A percentile compares a stretch with the other conserved stretches of the same genome.
These are phyloP conservation scores for Potamarius usumacintae DNA, from an alignment of 2,113 vertebrate genomes.

Conservation along the genomic window DNA sequence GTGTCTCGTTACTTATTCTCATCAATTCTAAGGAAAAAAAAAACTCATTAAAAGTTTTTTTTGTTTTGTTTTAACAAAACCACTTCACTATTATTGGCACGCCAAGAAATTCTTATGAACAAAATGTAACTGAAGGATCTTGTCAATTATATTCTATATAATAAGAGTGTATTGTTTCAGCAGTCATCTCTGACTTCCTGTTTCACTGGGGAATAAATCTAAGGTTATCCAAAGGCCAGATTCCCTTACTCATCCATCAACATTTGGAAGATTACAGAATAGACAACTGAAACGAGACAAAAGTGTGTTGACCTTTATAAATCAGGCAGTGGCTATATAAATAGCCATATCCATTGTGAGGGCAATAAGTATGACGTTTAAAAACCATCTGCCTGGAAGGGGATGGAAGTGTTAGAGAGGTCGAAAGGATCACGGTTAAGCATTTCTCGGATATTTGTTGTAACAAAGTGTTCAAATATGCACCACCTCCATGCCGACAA, in stretches of 20 bases:
- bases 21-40: neutral
- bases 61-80: neutral
- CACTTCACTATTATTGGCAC: neutral
- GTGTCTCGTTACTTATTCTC: neutral
- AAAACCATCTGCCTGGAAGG: neutral
- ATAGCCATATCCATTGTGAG: neutral
- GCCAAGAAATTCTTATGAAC: neutral
- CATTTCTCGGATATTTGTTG: neutral
- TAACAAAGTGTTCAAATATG: neutral
- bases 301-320: constrained; percentile 11
- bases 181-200: neutral
- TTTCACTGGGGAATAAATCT: neutral
- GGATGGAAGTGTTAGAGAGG: neutral
- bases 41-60: neutral
- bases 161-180: neutral
- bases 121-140: neutral
- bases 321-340: neutral
- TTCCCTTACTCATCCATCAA: constrained; percentile 13
- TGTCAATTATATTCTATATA: neutral
- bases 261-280: constrained; percentile 1
- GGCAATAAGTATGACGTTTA: neutral
- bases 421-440: neutral
- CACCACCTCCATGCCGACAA: neutral
- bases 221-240: neutral
- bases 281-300: neutral